phyloP scores from a whole-genome alignment of 2,888 invertebrate genomes.

The Trypoxylon attenuatum region DNA sequence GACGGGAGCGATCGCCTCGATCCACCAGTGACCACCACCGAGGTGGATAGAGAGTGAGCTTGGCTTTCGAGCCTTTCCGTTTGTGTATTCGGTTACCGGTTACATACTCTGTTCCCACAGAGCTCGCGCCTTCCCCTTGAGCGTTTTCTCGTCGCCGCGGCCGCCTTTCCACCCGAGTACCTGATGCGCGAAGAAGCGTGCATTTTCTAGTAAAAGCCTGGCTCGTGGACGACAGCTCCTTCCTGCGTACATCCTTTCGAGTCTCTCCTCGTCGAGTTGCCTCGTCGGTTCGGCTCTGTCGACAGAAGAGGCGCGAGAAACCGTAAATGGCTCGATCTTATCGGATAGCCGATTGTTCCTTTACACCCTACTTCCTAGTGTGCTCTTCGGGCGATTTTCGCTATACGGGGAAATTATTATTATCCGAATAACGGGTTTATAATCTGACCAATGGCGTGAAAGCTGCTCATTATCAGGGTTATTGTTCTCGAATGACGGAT shows the following conservation, averaged over 20 bases:
- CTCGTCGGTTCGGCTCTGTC: too few species aligned
- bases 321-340: conserved; percentile 47
- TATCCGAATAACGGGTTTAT: conserved; percentile 2
- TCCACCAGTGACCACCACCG: conserved; percentile 37
- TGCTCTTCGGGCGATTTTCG: conserved; percentile 18
- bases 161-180: conserved; percentile 17
- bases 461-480: too few species aligned
- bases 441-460: conserved; percentile 3
- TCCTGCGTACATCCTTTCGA: conserved; percentile 50
- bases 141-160: conserved; percentile 9
- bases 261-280: conserved; percentile 25
- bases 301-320: conserved; percentile 36
- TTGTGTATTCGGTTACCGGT: conserved; percentile 67
- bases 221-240: conserved; percentile 52
- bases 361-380: conserved; percentile 29
- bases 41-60: conserved; percentile 1
- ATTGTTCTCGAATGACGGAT: too few species aligned
- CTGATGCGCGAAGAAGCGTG: conserved; percentile 48
- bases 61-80: conserved; percentile 58
- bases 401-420: conserved; percentile 37
- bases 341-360: conserved; percentile 44
- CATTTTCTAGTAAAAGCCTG: conserved; percentile 58
- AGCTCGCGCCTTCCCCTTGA: conserved; percentile 25
- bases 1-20: conserved; percentile 64
- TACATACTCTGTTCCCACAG: conserved; percentile 62